Base-by-base conservation (phyloP, 1,140 invertebrate species). In the Rhynchophorus ferrugineus region DNA sequence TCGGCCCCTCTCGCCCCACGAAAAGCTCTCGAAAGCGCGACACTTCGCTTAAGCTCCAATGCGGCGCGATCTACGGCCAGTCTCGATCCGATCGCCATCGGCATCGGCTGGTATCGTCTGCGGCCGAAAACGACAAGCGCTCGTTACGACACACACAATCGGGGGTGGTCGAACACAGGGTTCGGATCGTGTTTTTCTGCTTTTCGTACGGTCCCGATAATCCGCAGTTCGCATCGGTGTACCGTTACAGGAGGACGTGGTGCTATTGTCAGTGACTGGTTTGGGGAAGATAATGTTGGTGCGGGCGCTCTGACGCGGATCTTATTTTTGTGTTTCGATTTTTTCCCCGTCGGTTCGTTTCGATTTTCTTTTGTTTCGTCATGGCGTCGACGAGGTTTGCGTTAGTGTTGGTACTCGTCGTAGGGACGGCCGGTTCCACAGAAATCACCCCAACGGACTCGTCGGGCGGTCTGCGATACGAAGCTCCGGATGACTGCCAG, bases 401-500 rank as follows among this genome's bases (percentile, higher is more conserved):
- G 11, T 29, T 29, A 29, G 5, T 5, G 5, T 11, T 29, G 24
- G 11, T 29, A 5, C 24, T 29, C 5, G 11, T 11, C 5, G 5
- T 29, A 29, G 11, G 11, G 11, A 29, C 24, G 11, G 24, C 5
- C 5, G 20, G 19, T 17, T 34, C 13, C 11, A 37, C 45, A 18
- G 48, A 50, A 11, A 18, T 44, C 7, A 13, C 48, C 7, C 44
- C 51, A 8, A 54, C 44, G 8, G 45, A 49, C 49, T 75, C 73
- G 56, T 71, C 75, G 33, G 70, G 78, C 44, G 76, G 77, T 22
- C 64, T 83, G 33, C 77, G 78, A 59, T 88, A 89, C 70, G 87
- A 89, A 66, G 83, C 86, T 55, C 86, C 87, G 11, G 85, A 90
- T 60, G 85, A 89, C 65, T 91, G 88, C 63, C 80, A 82, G 60